Base-by-base conservation (phyloP, 2,888 invertebrate species). In the Calliopum simillimum region DNA sequence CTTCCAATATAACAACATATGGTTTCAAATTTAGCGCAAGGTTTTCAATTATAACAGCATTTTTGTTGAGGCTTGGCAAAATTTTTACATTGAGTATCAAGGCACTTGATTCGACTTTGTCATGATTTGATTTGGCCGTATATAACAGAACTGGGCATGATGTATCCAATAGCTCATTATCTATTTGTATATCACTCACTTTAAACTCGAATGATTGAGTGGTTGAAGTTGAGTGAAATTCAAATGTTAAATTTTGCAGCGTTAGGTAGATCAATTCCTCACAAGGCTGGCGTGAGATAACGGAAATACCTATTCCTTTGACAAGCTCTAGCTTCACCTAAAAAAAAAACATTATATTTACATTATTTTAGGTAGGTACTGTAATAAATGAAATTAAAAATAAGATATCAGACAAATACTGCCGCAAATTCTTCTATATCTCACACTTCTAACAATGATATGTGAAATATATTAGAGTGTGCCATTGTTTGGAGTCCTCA, bases 11-110 rank as follows among this genome's bases (percentile, higher is more conserved):
- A 12, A 98, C 88, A 49, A 94, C 93, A 71, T 97, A 88, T 68
- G 96, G 95, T 66, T 94, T 92, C 68, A 97, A 87, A 73, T 92
- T 91, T 14, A 98, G 88, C 21, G 94, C 91, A 70, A 97, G 87
- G 84, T 96, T 93, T 87, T 94, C 93, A 87, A 95, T 96, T 82
- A 96, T 96, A 76, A 94, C 91, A 2, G 97, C 96, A 87, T 97
- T 94, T 86, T 92, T 90, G 73, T 90, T 89, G 19, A 88, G 87
- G 84, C 91, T 90, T 41, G 93, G 91, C 74, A 93, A 88, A 80
- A 94, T 90, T 86, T 96, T 94, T 3, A 93, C 89, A 19, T 92
- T 91, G 64, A 97, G 89, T 79, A 93, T 91, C 76, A 98, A 89
- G 11, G 96, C 95, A 44, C 95, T 93, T 14, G 74, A 77, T 1